Percentiles rank a stretch among this genome's conserved stretches.
Evolutionary conservation across 2,888 invertebrate genomes (phyloP).

Genomic region (Eupithecia subfuscata): DNA sequence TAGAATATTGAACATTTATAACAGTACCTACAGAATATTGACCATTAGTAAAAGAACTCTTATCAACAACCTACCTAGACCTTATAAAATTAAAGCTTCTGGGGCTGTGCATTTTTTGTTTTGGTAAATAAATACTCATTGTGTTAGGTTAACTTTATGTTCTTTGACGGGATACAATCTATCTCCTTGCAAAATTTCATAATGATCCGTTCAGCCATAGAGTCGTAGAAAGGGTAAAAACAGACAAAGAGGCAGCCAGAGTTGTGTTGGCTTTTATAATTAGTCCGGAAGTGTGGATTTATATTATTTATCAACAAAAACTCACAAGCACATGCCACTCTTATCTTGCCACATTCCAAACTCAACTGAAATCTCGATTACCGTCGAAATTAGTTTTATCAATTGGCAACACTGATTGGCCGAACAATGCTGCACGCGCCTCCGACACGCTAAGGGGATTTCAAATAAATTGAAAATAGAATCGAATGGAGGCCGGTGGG

Average conservation of each 20-base stretch:
- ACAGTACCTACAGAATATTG: neutral
- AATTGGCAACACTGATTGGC: constrained; percentile 66
- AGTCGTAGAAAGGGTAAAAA: neutral
- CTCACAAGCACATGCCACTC: neutral
- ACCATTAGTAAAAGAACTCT: neutral
- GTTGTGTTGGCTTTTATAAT: neutral
- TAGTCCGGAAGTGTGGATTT: neutral
- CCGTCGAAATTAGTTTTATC: constrained; percentile 42
- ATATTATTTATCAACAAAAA: neutral
- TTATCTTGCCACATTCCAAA: constrained; percentile 6
- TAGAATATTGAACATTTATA: neutral
- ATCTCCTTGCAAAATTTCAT: neutral
- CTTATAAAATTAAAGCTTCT: neutral
- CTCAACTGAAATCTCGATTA: constrained; percentile 33
- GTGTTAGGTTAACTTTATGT: no score
- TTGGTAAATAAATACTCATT: neutral
- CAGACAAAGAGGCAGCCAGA: neutral
- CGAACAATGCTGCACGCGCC: constrained; percentile 60
- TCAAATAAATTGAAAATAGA: constrained; percentile 61
- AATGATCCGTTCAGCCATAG: neutral
- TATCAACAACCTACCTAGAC: neutral
- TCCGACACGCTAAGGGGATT: constrained; percentile 45
- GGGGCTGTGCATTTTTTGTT: neutral
- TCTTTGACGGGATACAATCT: neutral
- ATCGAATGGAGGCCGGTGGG: constrained; percentile 66